phyloP scores from a whole-genome alignment of 2,888 invertebrate species.

The Neria commutata region DNA sequence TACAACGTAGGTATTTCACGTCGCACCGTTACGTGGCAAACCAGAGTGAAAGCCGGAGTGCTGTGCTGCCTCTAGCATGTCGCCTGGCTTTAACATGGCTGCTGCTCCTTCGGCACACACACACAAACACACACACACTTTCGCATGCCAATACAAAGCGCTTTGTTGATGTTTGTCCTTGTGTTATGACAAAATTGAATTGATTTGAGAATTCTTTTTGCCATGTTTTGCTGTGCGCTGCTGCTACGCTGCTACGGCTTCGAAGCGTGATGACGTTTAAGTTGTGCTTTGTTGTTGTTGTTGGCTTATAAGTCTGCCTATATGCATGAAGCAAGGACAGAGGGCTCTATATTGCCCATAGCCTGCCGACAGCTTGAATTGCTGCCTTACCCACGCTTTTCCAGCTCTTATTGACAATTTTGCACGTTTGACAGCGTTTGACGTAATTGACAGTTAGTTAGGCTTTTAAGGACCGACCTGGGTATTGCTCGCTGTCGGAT shows the following conservation, averaged over 20 bases:
- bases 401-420: constrained; percentile 9
- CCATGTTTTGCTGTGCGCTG: not conserved
- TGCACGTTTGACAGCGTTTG: constrained; percentile 12
- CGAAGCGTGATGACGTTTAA: not conserved
- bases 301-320: not conserved
- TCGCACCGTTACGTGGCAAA: too few species aligned
- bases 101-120: not conserved
- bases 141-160: not conserved
- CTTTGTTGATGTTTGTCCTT: not conserved
- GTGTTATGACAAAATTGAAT: constrained; percentile 19
- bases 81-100: not conserved
- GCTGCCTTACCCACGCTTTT: not conserved
- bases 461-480: too few species aligned
- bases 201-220: constrained; percentile 12
- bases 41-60: too few species aligned
- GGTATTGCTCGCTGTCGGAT: too few species aligned
- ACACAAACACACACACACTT: not conserved
- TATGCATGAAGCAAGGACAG: constrained; percentile 1
- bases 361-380: not conserved
- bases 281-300: not conserved
- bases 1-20: too few species aligned
- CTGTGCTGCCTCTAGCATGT: too few species aligned
- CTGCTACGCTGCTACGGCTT: not conserved
- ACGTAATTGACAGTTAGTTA: constrained; percentile 1
- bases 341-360: not conserved